These are phyloP conservation scores for Ia io DNA, from an alignment of 2,113 vertebrate species.

Conservation along the genomic window DNA sequence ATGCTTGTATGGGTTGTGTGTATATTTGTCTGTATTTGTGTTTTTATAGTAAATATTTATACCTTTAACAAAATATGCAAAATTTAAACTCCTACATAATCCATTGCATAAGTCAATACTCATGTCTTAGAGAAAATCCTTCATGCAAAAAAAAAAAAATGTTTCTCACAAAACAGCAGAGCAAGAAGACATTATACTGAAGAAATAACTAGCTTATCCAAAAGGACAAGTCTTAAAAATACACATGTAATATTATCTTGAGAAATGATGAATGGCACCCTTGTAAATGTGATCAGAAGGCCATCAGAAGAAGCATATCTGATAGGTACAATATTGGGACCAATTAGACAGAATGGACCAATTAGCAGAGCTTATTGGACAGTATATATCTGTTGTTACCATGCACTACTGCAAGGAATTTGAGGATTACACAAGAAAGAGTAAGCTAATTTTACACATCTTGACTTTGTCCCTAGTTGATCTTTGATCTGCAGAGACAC, in stretches of 20 bases:
- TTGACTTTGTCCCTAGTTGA: conserved; percentile 21
- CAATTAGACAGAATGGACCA: conserved; percentile 39
- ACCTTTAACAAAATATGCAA: not conserved
- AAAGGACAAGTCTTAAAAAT: not conserved
- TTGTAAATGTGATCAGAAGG: not conserved
- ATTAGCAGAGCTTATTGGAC: not conserved
- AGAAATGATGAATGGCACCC: conserved; percentile 10
- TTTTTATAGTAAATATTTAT: not conserved
- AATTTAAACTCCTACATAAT: not conserved
- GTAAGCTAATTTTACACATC: not conserved
- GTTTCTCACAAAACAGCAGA: not conserved
- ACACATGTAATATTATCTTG: not conserved
- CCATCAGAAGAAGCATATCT: conserved; percentile 22
- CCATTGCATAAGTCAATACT: not conserved
- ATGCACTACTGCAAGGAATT: not conserved
- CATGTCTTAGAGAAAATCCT: not conserved
- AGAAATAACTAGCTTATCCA: not conserved
- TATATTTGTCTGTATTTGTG: not conserved
- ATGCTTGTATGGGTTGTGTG: not conserved
- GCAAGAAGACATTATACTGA: not conserved
- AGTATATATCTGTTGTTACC: conserved; percentile 17
- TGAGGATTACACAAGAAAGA: not conserved
- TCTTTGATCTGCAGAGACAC: not conserved
- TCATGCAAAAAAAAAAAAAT: not conserved
- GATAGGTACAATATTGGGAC: conserved; percentile 51